These are phyloP conservation scores for Lepisosteus osseus DNA, from an alignment of 2,113 vertebrate species.

Conservation along the genomic window DNA sequence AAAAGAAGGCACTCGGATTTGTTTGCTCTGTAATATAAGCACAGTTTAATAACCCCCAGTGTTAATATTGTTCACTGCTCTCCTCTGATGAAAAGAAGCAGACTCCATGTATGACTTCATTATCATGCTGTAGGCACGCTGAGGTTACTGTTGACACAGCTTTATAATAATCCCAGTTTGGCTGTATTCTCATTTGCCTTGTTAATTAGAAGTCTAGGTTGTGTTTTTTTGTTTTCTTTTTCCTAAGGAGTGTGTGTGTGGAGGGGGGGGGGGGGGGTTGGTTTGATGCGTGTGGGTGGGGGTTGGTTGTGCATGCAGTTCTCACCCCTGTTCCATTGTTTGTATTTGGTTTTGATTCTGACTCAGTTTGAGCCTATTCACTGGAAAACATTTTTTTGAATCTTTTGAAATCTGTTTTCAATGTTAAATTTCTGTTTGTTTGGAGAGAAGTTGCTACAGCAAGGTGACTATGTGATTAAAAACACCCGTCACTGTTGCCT, in stretches of 20 bases:
- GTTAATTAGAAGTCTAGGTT: not conserved
- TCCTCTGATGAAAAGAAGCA: not conserved
- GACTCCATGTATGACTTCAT: not conserved
- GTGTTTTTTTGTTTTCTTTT: not conserved
- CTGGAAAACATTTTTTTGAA: too few relatives aligned
- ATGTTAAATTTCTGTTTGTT: too few relatives aligned
- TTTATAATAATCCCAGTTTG: not conserved
- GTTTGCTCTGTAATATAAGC: not conserved
- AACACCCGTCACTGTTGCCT: too few relatives aligned
- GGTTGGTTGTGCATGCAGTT: too few relatives aligned
- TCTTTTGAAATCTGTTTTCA: too few relatives aligned
- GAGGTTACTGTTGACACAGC: not conserved
- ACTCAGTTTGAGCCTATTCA: too few relatives aligned
- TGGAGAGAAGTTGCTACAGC: too few relatives aligned
- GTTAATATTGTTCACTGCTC: not conserved
- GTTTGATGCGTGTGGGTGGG: too few relatives aligned
- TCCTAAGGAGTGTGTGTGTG: not conserved
- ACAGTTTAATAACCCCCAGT: not conserved
- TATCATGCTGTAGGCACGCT: not conserved
- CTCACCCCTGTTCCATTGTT: too few relatives aligned
- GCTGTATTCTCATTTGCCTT: not conserved
- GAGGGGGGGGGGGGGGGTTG: too few relatives aligned
- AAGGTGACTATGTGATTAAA: too few relatives aligned
- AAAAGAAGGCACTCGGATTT: not conserved
- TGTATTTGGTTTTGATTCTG: too few relatives aligned